These are phyloP conservation scores for Tetranychus truncatus DNA, from an alignment of 2,888 invertebrate species.

Conservation along the genomic window DNA sequence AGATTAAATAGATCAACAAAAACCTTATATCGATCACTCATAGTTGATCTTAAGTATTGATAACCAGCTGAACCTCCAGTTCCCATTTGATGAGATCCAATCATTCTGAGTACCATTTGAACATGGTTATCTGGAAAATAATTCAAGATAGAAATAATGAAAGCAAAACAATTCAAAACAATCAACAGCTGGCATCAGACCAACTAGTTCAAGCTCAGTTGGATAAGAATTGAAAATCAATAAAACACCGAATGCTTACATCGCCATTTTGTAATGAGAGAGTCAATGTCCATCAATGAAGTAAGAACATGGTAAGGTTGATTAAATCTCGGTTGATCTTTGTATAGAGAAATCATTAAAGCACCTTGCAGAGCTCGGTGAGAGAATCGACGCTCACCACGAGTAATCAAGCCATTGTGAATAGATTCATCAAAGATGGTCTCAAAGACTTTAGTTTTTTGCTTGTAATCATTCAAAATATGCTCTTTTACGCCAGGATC, in stretches of 20 bases:
- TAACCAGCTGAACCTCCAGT: conserved; percentile 97
- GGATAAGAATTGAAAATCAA: background rate
- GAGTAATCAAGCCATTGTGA: conserved; percentile 60
- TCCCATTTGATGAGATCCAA: conserved; percentile 83
- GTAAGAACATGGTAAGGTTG: conserved; percentile 89
- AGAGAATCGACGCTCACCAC: conserved; percentile 67
- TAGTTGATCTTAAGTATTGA: conserved; percentile 84
- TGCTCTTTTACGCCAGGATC: conserved; percentile 30
- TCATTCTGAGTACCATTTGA: conserved; percentile 95
- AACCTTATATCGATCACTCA: conserved; percentile 95
- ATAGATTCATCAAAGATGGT: conserved; percentile 67
- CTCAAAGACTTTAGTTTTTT: conserved; percentile 52
- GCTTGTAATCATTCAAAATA: conserved; percentile 14
- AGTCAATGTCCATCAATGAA: conserved; percentile 91
- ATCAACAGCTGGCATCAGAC: background rate
- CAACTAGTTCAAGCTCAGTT: background rate
- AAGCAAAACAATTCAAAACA: background rate
- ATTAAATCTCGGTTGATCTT: conserved; percentile 90
- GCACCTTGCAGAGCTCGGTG: conserved; percentile 87
- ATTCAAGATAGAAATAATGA: conserved; percentile 24
- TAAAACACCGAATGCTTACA: conserved; percentile 44
- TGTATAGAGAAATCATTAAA: conserved; percentile 88
- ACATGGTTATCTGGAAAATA: conserved; percentile 70
- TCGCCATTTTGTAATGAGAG: conserved; percentile 94
- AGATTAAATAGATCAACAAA: conserved; percentile 92